Base-by-base conservation (phyloP, 2,888 invertebrate genomes). In the Opisthograptis luteolata region DNA sequence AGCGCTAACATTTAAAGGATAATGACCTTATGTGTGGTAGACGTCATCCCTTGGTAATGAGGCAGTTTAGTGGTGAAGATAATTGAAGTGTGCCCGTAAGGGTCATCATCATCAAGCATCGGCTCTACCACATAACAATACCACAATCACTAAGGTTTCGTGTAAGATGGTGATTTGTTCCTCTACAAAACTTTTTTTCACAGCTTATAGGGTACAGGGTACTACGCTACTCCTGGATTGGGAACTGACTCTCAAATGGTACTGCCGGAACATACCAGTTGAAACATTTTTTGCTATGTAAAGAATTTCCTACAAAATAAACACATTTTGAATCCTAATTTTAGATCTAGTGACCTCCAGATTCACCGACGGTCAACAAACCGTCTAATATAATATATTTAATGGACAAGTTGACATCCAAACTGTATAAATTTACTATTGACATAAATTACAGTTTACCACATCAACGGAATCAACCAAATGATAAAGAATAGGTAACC, bases 371-470 rank as follows among this genome's bases (percentile, higher is more conserved):
- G 44, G 36, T 30, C 44, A 36, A 30, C 22, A 44, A 30, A 44
- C 44, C 7, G 10, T 15, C 9, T 15, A 15, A 15, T 9, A 13
- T 31, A 14, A 17, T 13, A 45, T 25, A 15, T 24, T 6, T 31
- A 32, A 39, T 13, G 31, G 10, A n/a, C 32, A 19, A 17, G 20
- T 27, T 14, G 31, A 25, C 32, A 17, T 46, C 32, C 17, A 39
- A 41, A 36, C 19, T 19, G 22, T 31, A 36, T 42, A 25, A 36
- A 41, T 13, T 49, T 20, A 31, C 25, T 20, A 36, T 42, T 42
- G 37, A 49, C 42, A 42, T 10, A 42, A n/a, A 19, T 32, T 6
- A 13, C 6, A 30, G 20, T 39, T 45, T 37, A 37, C 37, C 37
- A 39, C 37, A 45, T 32, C 24, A 10, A 9, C 1, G 9, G 19